Conservation (phyloP, 1,140 invertebrate species). For the Nasonia giraulti region DNA sequence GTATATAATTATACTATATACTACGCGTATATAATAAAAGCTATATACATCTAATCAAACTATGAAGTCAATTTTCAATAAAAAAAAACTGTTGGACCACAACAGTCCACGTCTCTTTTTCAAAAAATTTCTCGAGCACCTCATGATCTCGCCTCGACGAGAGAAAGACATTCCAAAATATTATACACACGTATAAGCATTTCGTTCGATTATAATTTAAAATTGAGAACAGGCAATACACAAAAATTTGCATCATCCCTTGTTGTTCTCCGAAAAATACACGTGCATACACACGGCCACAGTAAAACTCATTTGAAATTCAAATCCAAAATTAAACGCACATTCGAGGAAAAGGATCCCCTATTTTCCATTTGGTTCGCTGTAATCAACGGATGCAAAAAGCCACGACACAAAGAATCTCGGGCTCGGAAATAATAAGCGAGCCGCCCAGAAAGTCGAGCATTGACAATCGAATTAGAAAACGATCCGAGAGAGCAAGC, state of each 20-base stretch:
- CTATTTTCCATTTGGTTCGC: not conserved
- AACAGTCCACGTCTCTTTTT: not conserved
- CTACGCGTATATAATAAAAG: constrained; percentile 13
- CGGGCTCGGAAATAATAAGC: not conserved
- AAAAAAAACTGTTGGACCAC: not conserved
- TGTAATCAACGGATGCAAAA: not conserved
- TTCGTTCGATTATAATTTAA: not conserved
- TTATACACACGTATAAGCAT: not conserved
- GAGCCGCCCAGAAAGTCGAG: constrained; percentile 68
- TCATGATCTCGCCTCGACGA: not conserved
- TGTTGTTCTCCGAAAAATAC: not conserved
- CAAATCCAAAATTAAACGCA: not conserved
- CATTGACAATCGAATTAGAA: constrained; percentile 72
- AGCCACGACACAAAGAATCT: not conserved
- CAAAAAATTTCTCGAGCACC: constrained; percentile 1
- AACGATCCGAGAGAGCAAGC: constrained; percentile 49
- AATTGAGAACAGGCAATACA: not conserved
- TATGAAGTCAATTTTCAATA: constrained; percentile 47
- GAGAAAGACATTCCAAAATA: not conserved
- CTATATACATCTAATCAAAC: constrained; percentile 27
- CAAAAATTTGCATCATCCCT: not conserved
- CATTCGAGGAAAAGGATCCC: no score
- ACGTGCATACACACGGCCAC: no score
- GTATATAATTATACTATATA: constrained; percentile 34
- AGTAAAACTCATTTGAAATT: no score